Evolutionary conservation across 2,113 vertebrate species (phyloP).

Genomic region (Rynchops niger): DNA sequence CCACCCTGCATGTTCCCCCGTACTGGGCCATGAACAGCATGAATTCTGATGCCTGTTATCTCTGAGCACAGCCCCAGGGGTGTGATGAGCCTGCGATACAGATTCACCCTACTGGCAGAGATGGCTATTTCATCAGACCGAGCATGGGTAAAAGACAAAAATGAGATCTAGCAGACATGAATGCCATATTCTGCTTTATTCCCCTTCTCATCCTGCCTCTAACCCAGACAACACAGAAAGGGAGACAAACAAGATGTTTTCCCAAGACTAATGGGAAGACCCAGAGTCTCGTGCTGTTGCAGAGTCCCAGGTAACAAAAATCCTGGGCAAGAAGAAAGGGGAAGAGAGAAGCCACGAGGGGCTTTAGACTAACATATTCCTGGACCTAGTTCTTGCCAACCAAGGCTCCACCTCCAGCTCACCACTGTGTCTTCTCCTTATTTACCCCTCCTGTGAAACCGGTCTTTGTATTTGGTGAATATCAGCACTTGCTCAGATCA

Average conservation of each 20-base stretch:
- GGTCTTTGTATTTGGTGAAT: not conserved
- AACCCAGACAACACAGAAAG: not conserved
- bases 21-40: accelerated
- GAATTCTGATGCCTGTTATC: not conserved
- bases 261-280: not conserved
- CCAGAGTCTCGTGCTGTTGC: not conserved
- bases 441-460: not conserved
- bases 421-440: not conserved
- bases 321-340: not conserved
- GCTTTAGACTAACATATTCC: not conserved
- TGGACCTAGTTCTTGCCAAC: not conserved
- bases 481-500: not conserved
- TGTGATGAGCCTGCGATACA: not conserved
- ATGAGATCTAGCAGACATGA: not conserved
- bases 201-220: not conserved
- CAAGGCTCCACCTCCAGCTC: not conserved
- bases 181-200: not conserved
- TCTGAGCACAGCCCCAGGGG: not conserved
- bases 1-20: not conserved
- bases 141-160: not conserved
- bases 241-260: not conserved
- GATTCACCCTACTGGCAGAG: not conserved
- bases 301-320: not conserved
- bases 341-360: not conserved
- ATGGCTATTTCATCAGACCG: not conserved